phyloP scores from a whole-genome alignment of 2,888 invertebrate species.

The Pollenia angustigena region DNA sequence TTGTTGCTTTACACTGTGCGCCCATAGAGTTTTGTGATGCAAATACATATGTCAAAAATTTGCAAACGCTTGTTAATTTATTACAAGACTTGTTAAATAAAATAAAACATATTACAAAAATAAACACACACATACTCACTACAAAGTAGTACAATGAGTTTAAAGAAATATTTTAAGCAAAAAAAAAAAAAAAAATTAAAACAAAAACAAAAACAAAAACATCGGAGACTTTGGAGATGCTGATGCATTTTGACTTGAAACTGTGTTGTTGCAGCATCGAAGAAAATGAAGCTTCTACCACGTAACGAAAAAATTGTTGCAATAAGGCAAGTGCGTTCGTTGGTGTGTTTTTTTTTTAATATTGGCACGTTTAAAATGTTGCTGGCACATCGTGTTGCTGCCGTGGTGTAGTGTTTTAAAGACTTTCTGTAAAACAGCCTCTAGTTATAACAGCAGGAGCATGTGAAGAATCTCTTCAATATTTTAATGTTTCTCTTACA shows the following conservation, averaged over 20 bases:
- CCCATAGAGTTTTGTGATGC: slow-evolving; percentile 70
- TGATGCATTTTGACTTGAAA: slow-evolving; percentile 68
- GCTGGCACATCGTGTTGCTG: slow-evolving; percentile 23
- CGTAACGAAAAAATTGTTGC: slow-evolving; percentile 19
- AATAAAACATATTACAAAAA: slow-evolving; percentile 61
- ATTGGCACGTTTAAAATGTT: slow-evolving; percentile 63
- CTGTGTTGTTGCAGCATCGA: slow-evolving; percentile 33
- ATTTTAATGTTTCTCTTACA: slow-evolving; percentile 20
- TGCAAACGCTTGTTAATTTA: slow-evolving; percentile 76
- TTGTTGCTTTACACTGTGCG: slow-evolving; percentile 58
- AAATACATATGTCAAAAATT: slow-evolving; percentile 76
- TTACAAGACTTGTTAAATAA: slow-evolving; percentile 75
- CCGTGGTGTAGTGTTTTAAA: slow-evolving; percentile 28
- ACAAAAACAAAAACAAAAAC: slow-evolving; percentile 45
- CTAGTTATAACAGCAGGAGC: slow-evolving; percentile 60
- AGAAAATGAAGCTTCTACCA: slow-evolving; percentile 1
- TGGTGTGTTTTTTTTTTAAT: slow-evolving; percentile 16
- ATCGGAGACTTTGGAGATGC: slow-evolving; percentile 66
- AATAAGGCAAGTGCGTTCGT: slow-evolving; percentile 38
- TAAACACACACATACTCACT: background rate
- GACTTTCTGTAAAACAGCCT: slow-evolving; percentile 51
- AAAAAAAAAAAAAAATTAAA: slow-evolving; percentile 14
- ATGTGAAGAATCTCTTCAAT: slow-evolving; percentile 57
- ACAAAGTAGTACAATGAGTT: background rate
- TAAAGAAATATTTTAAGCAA: background rate